phyloP scores from a whole-genome alignment of 2,888 invertebrate genomes.

The Notodonta ziczac region DNA sequence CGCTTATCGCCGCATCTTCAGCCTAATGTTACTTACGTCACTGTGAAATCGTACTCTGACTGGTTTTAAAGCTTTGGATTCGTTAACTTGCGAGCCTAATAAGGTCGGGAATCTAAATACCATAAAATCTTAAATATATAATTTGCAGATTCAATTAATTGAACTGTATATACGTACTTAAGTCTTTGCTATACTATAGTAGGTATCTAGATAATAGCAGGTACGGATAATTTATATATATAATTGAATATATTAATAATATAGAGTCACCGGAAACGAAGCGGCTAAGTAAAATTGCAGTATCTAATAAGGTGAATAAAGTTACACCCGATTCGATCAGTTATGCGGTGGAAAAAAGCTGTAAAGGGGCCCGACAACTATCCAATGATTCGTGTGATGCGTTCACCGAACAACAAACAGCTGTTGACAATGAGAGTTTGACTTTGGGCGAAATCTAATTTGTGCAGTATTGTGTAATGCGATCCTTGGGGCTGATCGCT shows the following conservation, averaged over 20 bases:
- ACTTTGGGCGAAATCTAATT: constrained; percentile 84
- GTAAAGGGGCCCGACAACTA: constrained; percentile 74
- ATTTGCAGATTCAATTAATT: no score
- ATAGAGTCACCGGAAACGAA: not conserved
- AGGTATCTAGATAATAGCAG: no score
- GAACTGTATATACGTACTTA: not conserved
- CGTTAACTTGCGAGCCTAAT: constrained; percentile 44
- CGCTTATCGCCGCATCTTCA: constrained; percentile 80
- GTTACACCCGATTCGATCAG: constrained; percentile 21
- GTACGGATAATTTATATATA: no score
- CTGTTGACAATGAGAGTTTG: constrained; percentile 79
- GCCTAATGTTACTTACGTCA: constrained; percentile 76
- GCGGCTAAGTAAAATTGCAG: constrained; percentile 8
- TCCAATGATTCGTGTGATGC: constrained; percentile 75
- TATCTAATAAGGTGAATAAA: constrained; percentile 20
- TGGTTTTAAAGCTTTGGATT: constrained; percentile 48
- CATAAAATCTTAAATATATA: constrained; percentile 15
- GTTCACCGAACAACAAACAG: constrained; percentile 76
- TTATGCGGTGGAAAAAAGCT: constrained; percentile 51
- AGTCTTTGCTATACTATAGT: no score
- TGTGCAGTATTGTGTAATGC: constrained; percentile 82
- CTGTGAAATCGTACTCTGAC: constrained; percentile 56
- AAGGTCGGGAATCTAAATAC: constrained; percentile 39
- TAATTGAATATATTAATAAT: no score
- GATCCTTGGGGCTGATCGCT: constrained; percentile 65